Conservation (phyloP, 2,113 vertebrate species). For the Oreochromis aureus region DNA sequence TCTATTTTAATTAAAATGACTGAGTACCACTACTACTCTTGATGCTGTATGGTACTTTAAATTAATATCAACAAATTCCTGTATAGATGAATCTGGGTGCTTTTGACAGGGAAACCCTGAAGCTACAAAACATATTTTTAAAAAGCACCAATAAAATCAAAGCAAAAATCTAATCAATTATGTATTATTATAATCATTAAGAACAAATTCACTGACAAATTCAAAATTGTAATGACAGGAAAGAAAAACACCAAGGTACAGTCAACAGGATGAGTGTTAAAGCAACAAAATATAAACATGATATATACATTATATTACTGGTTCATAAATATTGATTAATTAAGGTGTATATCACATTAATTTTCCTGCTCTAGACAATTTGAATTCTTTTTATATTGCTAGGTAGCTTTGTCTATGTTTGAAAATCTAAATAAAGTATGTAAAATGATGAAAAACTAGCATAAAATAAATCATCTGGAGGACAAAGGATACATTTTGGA, state of each 20-base stretch:
- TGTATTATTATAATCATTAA: not conserved
- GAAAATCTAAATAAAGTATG: not conserved
- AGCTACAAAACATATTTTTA: rapidly evolving
- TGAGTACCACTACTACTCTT: not conserved
- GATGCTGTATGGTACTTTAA: rapidly evolving
- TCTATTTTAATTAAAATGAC: not conserved
- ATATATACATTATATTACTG: not conserved
- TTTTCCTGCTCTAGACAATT: not conserved
- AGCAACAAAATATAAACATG: not conserved
- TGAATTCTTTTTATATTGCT: not conserved
- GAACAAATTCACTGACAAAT: not conserved
- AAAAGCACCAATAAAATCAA: not conserved
- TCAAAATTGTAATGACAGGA: rapidly evolving
- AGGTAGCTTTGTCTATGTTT: not conserved
- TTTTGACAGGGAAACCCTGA: rapidly evolving
- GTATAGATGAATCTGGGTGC: not conserved
- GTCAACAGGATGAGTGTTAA: not conserved
- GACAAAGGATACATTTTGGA: not conserved
- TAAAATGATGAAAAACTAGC: not conserved
- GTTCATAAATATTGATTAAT: not conserved
- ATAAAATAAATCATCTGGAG: not conserved
- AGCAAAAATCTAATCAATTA: not conserved
- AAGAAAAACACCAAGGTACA: not conserved
- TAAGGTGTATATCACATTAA: not conserved
- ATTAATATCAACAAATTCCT: not conserved